Evolutionary conservation across 2,113 vertebrate species (phyloP), one percentile per base, ranked within the genome.

Genomic region (Salvelinus alpinus): DNA sequence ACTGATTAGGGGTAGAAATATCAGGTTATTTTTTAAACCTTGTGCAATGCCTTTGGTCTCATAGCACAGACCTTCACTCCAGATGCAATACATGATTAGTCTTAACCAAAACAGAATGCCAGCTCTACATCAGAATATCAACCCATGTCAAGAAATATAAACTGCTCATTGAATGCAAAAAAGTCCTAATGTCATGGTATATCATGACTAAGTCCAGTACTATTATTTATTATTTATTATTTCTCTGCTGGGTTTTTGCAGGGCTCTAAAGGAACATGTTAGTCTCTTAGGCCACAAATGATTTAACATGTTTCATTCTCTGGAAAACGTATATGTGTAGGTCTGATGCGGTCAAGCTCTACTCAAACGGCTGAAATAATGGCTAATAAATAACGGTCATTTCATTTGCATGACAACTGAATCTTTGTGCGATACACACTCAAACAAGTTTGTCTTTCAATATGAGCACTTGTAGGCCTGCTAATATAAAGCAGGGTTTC

Each of bases 1-100:
- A 95, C 87, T 90, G 90, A 94, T 94, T 95, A 94, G 88, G 78
- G 84, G 75, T 80, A 91, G 88, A 95, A 94, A 90, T 92, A 90
- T 92, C 89, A 89, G 88, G 88, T 74, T 79, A 82, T 90, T 87
- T 84, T 79, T 75, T 22, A 88, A 90, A 88, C 81, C 85, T 78
- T 89, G 68, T 81, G 86, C 87, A 78, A 57, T 80, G 87, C 86
- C 90, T 92, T 93, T 93, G 90, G 90, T 92, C 89, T 92, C 83
- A 82, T 87, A 85, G 85, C 80, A 79, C 81, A 87, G 85, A 90
- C 77, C 82, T 88, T 84, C 82, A 86, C 90, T 89, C 90, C 93
- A 94, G 89, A 93, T 93, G 91, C 82, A 92, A 92, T 92, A 93
- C 88, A 92, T 91, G 93, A 93, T 92, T 90, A 88, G 87, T 84